Conservation (phyloP, 2,113 vertebrate genomes). For the Cyprinodon tularosa region DNA sequence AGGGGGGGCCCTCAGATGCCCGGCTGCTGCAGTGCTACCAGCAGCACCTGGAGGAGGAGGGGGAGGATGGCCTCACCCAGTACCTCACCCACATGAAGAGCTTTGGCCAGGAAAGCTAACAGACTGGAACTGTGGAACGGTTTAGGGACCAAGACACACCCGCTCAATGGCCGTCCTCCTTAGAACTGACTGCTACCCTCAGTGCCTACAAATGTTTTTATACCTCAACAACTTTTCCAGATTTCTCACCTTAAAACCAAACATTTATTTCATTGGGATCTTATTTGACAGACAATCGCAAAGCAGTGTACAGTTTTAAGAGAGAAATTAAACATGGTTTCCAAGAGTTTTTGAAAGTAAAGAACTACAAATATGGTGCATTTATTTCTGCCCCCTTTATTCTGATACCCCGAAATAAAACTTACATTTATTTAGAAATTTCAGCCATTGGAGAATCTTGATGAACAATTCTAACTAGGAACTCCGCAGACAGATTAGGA, state of each 20-base stretch:
- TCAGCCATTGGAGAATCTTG: not conserved
- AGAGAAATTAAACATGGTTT: too few relatives aligned
- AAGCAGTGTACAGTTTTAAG: too few relatives aligned
- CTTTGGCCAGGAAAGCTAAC: conserved; percentile 83
- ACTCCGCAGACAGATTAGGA: not conserved
- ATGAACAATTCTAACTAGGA: not conserved
- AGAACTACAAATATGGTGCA: too few relatives aligned
- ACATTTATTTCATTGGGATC: not conserved
- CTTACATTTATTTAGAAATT: not conserved
- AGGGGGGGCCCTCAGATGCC: conserved; percentile 73
- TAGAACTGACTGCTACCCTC: not conserved
- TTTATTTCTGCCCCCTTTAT: not conserved
- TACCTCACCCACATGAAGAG: conserved; percentile 85
- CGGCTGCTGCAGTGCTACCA: conserved; percentile 89
- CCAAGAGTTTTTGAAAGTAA: too few relatives aligned
- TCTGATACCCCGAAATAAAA: not conserved
- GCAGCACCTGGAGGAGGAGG: conserved; percentile 82
- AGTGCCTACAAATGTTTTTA: not conserved
- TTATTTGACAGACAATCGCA: too few relatives aligned
- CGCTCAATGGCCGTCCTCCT: not conserved
- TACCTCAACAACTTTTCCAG: not conserved
- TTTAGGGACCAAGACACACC: not conserved
- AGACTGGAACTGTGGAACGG: conserved; percentile 4
- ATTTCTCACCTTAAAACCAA: not conserved
- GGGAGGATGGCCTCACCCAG: conserved; percentile 83